Conservation (phyloP, 2,113 vertebrate genomes). For the Lepus americanus region DNA sequence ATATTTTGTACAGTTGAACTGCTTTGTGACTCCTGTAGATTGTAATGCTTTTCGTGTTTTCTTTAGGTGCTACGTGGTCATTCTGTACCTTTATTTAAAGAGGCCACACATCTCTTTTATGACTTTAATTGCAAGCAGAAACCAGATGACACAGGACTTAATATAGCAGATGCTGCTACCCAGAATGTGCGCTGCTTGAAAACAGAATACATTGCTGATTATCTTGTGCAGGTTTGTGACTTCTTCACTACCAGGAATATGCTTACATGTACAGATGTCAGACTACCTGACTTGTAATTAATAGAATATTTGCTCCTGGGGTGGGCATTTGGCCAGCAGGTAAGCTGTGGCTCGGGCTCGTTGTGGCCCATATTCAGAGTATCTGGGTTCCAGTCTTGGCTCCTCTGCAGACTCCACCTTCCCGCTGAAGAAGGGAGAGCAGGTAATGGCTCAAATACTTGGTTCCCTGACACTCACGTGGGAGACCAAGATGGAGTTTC, state of each 20-base stretch:
- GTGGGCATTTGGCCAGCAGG: too few relatives aligned
- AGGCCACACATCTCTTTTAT: conserved; percentile 95
- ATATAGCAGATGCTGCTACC: conserved; percentile 90
- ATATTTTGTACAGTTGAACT: background rate
- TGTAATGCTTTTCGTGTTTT: accelerated
- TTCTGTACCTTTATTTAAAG: conserved; percentile 90
- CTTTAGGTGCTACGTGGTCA: conserved; percentile 93
- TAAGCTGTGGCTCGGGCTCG: too few relatives aligned
- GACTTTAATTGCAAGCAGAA: conserved; percentile 93
- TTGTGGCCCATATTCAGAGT: too few relatives aligned
- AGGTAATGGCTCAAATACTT: too few relatives aligned
- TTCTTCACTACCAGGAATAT: background rate
- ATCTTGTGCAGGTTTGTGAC: conserved; percentile 94
- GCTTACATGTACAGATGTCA: background rate
- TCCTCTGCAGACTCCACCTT: too few relatives aligned
- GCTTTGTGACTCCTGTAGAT: background rate
- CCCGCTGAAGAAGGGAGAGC: too few relatives aligned
- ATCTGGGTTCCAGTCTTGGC: too few relatives aligned
- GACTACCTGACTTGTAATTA: background rate
- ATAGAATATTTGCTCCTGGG: background rate
- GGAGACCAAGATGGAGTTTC: too few relatives aligned
- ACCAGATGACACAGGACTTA: conserved; percentile 90
- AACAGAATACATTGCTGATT: conserved; percentile 98
- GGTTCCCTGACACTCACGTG: too few relatives aligned
- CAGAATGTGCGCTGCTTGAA: conserved; percentile 94